phyloP scores from a whole-genome alignment of 2,113 vertebrate species.

The Mus spicilegus region DNA sequence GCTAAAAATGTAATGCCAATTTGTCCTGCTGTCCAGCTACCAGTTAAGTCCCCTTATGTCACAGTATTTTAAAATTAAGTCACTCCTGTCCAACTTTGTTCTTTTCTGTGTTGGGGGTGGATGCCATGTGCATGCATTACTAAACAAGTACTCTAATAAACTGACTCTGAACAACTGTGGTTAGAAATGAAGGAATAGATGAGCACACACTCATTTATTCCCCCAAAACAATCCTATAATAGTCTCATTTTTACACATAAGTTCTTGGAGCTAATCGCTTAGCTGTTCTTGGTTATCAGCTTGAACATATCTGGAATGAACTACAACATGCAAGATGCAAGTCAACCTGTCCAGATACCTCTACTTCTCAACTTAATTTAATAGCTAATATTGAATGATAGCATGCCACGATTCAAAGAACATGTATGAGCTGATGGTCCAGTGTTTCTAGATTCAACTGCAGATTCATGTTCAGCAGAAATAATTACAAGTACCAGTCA shows the following conservation, averaged over 20 bases:
- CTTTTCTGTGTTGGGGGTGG: background rate
- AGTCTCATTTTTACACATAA: background rate
- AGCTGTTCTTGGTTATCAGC: background rate
- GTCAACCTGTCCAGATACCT: background rate
- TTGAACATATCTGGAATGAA: background rate
- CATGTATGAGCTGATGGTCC: background rate
- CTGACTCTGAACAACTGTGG: background rate
- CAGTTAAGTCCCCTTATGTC: background rate
- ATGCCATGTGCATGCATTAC: background rate
- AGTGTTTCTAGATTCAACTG: slow-evolving; percentile 13
- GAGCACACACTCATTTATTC: background rate
- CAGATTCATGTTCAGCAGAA: slow-evolving; percentile 23
- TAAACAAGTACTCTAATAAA: background rate
- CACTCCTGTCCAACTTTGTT: background rate
- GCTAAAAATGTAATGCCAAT: slow-evolving; percentile 66
- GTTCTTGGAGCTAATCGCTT: background rate
- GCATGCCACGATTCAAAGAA: background rate
- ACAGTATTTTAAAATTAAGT: slow-evolving; percentile 25
- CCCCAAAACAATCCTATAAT: background rate
- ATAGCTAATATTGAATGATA: slow-evolving; percentile 2
- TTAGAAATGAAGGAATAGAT: background rate
- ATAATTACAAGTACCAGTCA: slow-evolving; percentile 23
- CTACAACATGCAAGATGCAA: background rate
- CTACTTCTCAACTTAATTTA: slow-evolving; percentile 4
- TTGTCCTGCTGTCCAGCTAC: slow-evolving; percentile 52